phyloP scores from a whole-genome alignment of 1,140 invertebrate genomes.

The Pararge aegeria region DNA sequence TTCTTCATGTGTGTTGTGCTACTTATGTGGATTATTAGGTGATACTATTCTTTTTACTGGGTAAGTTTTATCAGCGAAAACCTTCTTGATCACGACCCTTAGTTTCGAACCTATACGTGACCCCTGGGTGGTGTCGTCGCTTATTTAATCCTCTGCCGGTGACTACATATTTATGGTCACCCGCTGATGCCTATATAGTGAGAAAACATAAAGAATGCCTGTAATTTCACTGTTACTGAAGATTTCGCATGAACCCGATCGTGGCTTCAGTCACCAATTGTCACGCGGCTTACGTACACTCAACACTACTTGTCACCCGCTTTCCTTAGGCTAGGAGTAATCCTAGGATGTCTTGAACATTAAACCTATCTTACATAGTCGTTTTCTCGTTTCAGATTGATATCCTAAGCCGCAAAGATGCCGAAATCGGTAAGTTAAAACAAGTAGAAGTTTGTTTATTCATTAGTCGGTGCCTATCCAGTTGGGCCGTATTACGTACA shows the following conservation, averaged over 20 bases:
- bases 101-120: not conserved
- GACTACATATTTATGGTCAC: slow-evolving; percentile 57
- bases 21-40: slow-evolving; percentile 79
- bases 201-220: slow-evolving; percentile 37
- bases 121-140: slow-evolving; percentile 2
- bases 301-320: slow-evolving; percentile 36
- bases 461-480: slow-evolving; percentile 1
- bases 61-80: slow-evolving; percentile 48
- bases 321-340: slow-evolving; percentile 35
- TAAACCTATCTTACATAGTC: slow-evolving; percentile 20
- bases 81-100: not conserved
- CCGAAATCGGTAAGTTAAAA: slow-evolving; percentile 73
- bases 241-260: slow-evolving; percentile 19
- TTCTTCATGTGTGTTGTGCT: slow-evolving; percentile 78
- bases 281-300: slow-evolving; percentile 40
- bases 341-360: slow-evolving; percentile 17
- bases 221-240: slow-evolving; percentile 13
- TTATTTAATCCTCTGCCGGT: slow-evolving; percentile 44
- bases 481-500: slow-evolving; percentile 14
- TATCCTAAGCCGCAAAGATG: slow-evolving; percentile 71
- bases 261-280: slow-evolving; percentile 44
- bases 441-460: not conserved
- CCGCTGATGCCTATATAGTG: slow-evolving; percentile 45
- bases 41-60: slow-evolving; percentile 74
- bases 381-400: slow-evolving; percentile 66